These are phyloP conservation scores for Thaumatotibia leucotreta DNA, from an alignment of 1,140 invertebrate species.

Conservation along the genomic window DNA sequence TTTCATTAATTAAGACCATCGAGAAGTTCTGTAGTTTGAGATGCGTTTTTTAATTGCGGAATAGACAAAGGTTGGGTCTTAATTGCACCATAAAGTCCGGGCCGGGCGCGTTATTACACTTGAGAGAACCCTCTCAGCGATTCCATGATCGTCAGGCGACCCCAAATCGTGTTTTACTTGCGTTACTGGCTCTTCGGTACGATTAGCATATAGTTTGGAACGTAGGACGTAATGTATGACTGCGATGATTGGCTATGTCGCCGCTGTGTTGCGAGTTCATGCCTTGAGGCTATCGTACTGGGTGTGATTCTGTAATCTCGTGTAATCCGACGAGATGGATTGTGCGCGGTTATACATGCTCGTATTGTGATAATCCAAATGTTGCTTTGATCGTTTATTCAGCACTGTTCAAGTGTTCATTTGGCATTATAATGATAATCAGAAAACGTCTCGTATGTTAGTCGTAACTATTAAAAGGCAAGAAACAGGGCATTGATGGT, in stretches of 20 bases:
- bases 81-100: neutral
- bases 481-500: too few species aligned
- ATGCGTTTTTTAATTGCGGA: constrained; percentile 2
- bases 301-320: neutral
- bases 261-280: neutral
- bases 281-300: neutral
- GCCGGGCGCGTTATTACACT: neutral
- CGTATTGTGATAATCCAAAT: neutral
- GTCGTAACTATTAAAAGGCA: too few species aligned
- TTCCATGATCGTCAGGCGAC: neutral
- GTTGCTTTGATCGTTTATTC: neutral
- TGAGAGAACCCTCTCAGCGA: neutral
- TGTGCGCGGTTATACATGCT: neutral
- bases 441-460: too few species aligned
- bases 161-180: neutral
- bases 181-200: neutral
- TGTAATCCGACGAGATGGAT: neutral
- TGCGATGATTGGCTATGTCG: neutral
- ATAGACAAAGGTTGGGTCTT: neutral
- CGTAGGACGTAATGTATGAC: neutral
- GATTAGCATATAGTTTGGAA: neutral
- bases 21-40: neutral
- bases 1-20: constrained; percentile 5
- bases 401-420: neutral
- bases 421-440: neutral